These are phyloP conservation scores for Ranitomeya variabilis DNA, from an alignment of 2,113 vertebrate species.

Conservation along the genomic window DNA sequence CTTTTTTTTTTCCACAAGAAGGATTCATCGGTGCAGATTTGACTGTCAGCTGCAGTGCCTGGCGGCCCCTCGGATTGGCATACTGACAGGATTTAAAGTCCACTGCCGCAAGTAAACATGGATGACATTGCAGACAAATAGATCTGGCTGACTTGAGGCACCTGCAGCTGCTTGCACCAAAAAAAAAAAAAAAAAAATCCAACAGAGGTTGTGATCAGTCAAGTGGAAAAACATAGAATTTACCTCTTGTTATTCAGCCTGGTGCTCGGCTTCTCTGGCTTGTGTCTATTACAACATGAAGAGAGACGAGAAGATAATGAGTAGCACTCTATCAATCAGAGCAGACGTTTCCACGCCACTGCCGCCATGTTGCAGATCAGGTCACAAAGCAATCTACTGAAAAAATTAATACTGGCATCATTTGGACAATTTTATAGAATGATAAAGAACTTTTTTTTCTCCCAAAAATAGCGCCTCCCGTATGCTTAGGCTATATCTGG, in stretches of 20 bases:
- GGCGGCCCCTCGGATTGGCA: conserved; percentile 78
- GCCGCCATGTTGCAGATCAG: not conserved
- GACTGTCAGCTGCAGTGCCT: conserved; percentile 82
- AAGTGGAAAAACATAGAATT: conserved; percentile 86
- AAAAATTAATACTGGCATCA: not conserved
- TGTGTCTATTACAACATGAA: conserved; percentile 73
- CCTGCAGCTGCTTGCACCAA: conserved; percentile 80
- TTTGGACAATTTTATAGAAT: not conserved
- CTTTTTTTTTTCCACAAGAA: conserved; percentile 77
- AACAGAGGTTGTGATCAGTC: conserved; percentile 74
- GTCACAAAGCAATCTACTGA: not conserved
- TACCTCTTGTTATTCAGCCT: conserved; percentile 77
- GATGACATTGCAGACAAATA: conserved; percentile 74
- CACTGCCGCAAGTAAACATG: conserved; percentile 80
- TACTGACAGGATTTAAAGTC: conserved; percentile 79
- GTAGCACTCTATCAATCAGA: not conserved
- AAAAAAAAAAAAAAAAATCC: conserved; percentile 68
- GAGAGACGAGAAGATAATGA: conserved; percentile 66
- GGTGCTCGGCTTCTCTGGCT: conserved; percentile 57
- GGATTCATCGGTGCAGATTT: conserved; percentile 79
- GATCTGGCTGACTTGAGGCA: conserved; percentile 78
- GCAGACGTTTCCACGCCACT: not conserved
- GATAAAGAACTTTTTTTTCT: not conserved
- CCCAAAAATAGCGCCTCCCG: not conserved
- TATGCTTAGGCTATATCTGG: not conserved